Evolutionary conservation across 2,113 vertebrate species (phyloP), one percentile per base, ranked within the genome.

Genomic region (Callopanchax toddi): DNA sequence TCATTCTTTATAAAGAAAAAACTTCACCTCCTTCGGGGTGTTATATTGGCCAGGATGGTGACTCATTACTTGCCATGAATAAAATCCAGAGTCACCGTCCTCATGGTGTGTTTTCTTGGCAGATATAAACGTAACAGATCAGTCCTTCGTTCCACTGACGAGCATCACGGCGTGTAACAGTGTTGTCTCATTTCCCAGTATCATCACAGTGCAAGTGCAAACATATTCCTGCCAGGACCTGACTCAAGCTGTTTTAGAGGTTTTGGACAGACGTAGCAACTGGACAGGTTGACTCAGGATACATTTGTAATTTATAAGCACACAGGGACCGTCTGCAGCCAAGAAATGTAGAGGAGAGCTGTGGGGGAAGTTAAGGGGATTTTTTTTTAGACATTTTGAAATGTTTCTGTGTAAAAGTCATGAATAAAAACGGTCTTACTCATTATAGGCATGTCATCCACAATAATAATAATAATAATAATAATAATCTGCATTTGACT

Each of bases 101-200:
- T 74, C 49, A 43, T 55, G 20, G 58, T 69, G 50, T 55, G 59
- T 67, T 67, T 75, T 66, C 70, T 59, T 73, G 72, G 52, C 67
- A 66, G 59, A 83, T 72, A 67, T 26, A 16, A 81, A 18, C 29
- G 55, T 57, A 45, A 78, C 85, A 86, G 83, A 88, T 85, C 76
- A 76, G 55, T 75, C 36, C 34, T 58, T 60, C 79, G 17, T 62
- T 44, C 67, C 67, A 40, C 76, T 55, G 39, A 57, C 46, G 70
- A 42, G 59, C 52, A 67, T 60, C 80, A 9, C 77, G 71, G 79
- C 75, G 40, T 71, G 84, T 60, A 46, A 71, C 80, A 78, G 81
- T 68, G 71, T 76, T 67, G 71, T 76, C 67, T 83, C 79, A 83
- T 75, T 85, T 85, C 76, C 79, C 21, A 0, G 78, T 66, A 48